These are phyloP conservation scores for Zaprionus bogoriensis DNA, from an alignment of 2,888 invertebrate genomes.

Conservation along the genomic window DNA sequence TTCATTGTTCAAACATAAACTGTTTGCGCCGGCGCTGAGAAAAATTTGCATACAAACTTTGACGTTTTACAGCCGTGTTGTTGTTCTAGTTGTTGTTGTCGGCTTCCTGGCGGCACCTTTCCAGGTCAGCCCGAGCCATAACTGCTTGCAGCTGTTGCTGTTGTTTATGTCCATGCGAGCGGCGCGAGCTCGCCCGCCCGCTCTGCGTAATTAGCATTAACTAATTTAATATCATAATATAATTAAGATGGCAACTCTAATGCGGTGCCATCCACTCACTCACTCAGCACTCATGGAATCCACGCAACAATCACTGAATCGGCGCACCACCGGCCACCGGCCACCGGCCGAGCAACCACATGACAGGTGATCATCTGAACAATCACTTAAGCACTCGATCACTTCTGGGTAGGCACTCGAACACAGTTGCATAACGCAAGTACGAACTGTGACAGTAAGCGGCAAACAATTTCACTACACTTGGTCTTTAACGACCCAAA, in stretches of 20 bases:
- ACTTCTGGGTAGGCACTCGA: conserved; percentile 7
- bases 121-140: conserved; percentile 21
- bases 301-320: no score
- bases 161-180: conserved; percentile 25
- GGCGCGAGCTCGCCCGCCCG: conserved; percentile 1
- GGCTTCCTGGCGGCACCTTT: conserved; percentile 51
- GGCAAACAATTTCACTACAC: conserved; percentile 43
- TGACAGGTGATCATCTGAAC: background rate
- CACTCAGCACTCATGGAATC: no score
- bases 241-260: conserved; percentile 24
- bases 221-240: conserved; percentile 20
- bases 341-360: background rate
- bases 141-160: background rate
- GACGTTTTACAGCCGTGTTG: conserved; percentile 36
- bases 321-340: no score
- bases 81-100: conserved; percentile 13
- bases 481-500: conserved; percentile 6
- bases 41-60: conserved; percentile 66
- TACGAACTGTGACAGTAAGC: conserved; percentile 12
- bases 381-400: background rate
- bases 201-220: conserved; percentile 19
- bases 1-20: conserved; percentile 19
- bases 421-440: background rate
- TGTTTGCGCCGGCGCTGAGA: conserved; percentile 22
- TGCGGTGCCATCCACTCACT: background rate